phyloP scores from a whole-genome alignment of 1,140 invertebrate species.

The Ylistrum balloti region DNA sequence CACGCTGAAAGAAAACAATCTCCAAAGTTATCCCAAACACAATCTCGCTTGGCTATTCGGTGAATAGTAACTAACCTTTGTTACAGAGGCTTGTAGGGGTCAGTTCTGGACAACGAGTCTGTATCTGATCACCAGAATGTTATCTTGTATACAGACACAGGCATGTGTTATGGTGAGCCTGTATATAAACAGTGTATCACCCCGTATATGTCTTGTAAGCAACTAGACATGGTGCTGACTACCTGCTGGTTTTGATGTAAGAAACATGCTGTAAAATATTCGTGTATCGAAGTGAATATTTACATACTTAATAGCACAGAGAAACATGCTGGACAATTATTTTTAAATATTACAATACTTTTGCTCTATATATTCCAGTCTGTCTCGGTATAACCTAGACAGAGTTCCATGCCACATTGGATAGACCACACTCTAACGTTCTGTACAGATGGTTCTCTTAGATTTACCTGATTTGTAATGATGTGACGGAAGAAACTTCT shows the following conservation, averaged over 20 bases:
- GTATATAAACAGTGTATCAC: background rate
- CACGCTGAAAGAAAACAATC: background rate
- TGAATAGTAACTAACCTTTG: background rate
- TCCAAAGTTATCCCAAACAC: background rate
- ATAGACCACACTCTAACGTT: too few species aligned
- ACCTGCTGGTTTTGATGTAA: background rate
- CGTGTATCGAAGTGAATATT: background rate
- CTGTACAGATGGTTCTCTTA: too few species aligned
- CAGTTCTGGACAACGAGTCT: background rate
- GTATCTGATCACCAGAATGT: background rate
- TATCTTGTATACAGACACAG: constrained; percentile 3
- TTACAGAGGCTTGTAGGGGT: background rate
- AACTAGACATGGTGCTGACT: background rate
- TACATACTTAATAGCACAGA: too few species aligned
- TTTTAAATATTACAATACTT: too few species aligned
- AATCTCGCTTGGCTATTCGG: background rate
- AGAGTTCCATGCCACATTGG: too few species aligned
- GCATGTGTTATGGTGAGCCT: background rate
- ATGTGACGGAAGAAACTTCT: too few species aligned
- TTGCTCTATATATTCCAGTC: too few species aligned
- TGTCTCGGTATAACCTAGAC: too few species aligned
- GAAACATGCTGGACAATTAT: too few species aligned
- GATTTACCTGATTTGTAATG: too few species aligned
- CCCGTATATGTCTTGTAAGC: constrained; percentile 32
- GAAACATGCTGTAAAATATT: background rate